Base-by-base conservation (phyloP, 2,888 invertebrate species). In the Zele albiditarsus region DNA sequence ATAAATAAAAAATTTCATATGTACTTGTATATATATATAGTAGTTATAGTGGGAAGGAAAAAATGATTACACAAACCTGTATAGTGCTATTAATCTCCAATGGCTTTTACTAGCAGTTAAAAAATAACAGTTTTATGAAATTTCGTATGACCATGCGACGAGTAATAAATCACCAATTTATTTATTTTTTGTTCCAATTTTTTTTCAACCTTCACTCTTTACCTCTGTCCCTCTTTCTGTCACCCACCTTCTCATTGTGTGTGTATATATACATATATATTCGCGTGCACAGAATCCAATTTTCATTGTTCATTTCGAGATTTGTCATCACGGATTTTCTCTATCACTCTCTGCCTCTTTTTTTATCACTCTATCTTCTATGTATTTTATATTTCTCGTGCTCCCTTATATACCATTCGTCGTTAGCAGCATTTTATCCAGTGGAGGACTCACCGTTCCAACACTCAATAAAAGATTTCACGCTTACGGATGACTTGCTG, bases 1-100 rank as follows among this genome's bases (percentile, higher is more conserved):
- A 16, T 12, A 14, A 46, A 58, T n/a, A 38, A 69, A 73, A 72
- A 77, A 78, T 69, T 78, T 78, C 71, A 77, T 70, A 66, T 70
- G 69, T 73, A 69, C 27, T 60, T 23, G 53, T 58, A 63, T 53
- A 27, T 25, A 62, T 63, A 53, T 63, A 58, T 14, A 58, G 12
- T 16, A 58, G 3, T 14, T 10, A 14, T 8, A 3, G 4, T 27
- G 3, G 8, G 14, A 16, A 58, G 12, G 14, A 38, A 69, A 57
- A 58, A 58, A 38, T 69, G 33, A 71, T 71, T 46, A 42, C 42
- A 38, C 71, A 14, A 38, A 20, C 20, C 25, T 42, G 60, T 60
- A 42, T n/a, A 16, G n/a, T 20, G 42, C 42, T 46, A 23, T 28
- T 71, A 5, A 20, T 58, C 60, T 38, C 20, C 20, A 31, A 16